phyloP scores from a whole-genome alignment of 1,140 invertebrate genomes.

The Solenopsis fugax region DNA sequence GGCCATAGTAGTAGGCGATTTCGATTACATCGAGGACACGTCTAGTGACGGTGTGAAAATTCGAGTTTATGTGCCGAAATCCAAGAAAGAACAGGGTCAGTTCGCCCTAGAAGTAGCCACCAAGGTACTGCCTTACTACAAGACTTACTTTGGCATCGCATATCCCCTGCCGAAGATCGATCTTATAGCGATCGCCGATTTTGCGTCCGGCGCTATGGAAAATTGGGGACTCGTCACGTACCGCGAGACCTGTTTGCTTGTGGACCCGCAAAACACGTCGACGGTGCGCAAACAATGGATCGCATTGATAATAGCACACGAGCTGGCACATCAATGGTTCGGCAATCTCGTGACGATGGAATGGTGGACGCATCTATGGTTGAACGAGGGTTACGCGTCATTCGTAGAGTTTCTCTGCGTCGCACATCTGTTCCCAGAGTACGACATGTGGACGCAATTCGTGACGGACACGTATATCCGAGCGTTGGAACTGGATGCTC shows the following conservation, averaged over 20 bases:
- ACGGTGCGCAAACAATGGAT: conserved; percentile 94
- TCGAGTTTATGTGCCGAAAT: conserved; percentile 96
- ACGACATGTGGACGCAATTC: conserved; percentile 97
- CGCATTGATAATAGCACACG: conserved; percentile 95
- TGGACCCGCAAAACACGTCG: conserved; percentile 95
- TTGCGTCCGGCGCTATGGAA: conserved; percentile 97
- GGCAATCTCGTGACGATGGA: conserved; percentile 97
- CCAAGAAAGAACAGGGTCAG: conserved; percentile 96
- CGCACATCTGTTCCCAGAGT: conserved; percentile 95
- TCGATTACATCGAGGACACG: conserved; percentile 95
- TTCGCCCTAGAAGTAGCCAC: conserved; percentile 96
- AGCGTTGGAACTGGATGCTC: conserved; percentile 95
- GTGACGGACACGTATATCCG: conserved; percentile 93
- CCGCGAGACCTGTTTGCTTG: conserved; percentile 93
- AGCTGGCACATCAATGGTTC: conserved; percentile 97
- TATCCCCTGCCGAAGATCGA: conserved; percentile 99
- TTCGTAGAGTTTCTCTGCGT: conserved; percentile 96
- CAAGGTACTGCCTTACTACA: conserved; percentile 96
- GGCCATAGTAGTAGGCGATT: conserved; percentile 97
- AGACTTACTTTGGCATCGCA: conserved; percentile 97
- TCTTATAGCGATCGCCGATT: conserved; percentile 97
- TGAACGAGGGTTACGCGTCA: conserved; percentile 97
- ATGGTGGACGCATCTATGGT: conserved; percentile 94
- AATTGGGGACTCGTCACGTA: conserved; percentile 97
- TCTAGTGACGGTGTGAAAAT: conserved; percentile 94